A percentile compares a stretch with the other conserved stretches of the same genome.
phyloP scores from a whole-genome alignment of 1,140 invertebrate genomes.

The Nasonia longicornis region DNA sequence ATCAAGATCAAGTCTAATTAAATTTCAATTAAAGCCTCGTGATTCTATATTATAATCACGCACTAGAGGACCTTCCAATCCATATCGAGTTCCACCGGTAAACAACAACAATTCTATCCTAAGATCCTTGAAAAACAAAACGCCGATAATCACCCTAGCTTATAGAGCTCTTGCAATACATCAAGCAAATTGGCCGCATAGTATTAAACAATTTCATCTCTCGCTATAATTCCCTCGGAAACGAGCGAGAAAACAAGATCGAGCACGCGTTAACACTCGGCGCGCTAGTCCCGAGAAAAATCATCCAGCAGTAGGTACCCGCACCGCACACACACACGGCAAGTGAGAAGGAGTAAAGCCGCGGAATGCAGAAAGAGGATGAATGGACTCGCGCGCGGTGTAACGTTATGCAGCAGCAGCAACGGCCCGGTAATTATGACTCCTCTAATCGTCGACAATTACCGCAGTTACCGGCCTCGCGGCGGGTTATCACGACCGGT shows the following conservation, averaged over 20 bases:
- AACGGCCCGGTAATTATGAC: constrained; percentile 63
- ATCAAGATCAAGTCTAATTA: too few species aligned
- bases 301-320: neutral
- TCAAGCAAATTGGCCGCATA: constrained; percentile 16
- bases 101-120: too few species aligned
- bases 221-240: constrained; percentile 6
- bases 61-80: too few species aligned
- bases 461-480: constrained; percentile 63
- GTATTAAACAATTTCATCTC: constrained; percentile 25
- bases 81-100: too few species aligned
- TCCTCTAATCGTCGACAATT: constrained; percentile 67
- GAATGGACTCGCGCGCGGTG: constrained; percentile 54
- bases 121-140: too few species aligned
- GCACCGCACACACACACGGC: neutral
- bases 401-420: constrained; percentile 57
- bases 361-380: constrained; percentile 51
- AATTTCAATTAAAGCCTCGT: too few species aligned
- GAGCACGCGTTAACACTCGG: constrained; percentile 18
- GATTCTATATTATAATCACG: too few species aligned
- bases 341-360: constrained; percentile 2
- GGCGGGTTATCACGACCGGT: constrained; percentile 61
- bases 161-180: neutral
- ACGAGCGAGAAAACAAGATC: constrained; percentile 27
- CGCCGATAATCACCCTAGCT: too few species aligned
- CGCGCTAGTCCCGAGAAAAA: neutral